These are phyloP conservation scores for Mormyrops attenuatus DNA, from an alignment of 2,797 vertebrate species.

Conservation along the genomic window DNA sequence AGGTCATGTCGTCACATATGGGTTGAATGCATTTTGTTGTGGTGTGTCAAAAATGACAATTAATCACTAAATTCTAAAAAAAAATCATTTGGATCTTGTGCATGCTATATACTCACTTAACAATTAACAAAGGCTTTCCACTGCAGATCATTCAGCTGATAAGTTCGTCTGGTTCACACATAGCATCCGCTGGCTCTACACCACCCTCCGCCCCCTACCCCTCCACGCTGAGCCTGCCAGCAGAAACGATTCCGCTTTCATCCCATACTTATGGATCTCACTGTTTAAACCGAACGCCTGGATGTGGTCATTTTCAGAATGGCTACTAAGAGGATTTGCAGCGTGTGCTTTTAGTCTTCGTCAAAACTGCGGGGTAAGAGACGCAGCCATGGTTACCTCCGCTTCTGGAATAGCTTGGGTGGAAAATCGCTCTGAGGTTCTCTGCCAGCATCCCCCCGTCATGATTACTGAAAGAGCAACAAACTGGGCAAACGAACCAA, in stretches of 20 bases:
- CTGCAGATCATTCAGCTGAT: not conserved
- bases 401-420: not conserved
- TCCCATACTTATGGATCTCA: not conserved
- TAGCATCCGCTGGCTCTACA: not conserved
- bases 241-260: not conserved
- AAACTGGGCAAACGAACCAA: not conserved
- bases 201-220: not conserved
- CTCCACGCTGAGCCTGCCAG: not conserved
- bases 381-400: not conserved
- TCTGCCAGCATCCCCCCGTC: not conserved
- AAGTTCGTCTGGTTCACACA: not conserved
- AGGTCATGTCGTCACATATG: no score
- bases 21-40: no score
- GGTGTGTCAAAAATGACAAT: no score
- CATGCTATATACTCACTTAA: not conserved
- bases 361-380: not conserved
- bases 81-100: not conserved
- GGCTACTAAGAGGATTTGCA: not conserved
- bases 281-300: not conserved
- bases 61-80: no score
- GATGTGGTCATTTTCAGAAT: not conserved
- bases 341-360: not conserved
- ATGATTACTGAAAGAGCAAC: not conserved
- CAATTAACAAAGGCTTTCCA: not conserved
- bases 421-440: not conserved